These are phyloP conservation scores for Callipepla squamata DNA, from an alignment of 2,113 vertebrate genomes.

Conservation along the genomic window DNA sequence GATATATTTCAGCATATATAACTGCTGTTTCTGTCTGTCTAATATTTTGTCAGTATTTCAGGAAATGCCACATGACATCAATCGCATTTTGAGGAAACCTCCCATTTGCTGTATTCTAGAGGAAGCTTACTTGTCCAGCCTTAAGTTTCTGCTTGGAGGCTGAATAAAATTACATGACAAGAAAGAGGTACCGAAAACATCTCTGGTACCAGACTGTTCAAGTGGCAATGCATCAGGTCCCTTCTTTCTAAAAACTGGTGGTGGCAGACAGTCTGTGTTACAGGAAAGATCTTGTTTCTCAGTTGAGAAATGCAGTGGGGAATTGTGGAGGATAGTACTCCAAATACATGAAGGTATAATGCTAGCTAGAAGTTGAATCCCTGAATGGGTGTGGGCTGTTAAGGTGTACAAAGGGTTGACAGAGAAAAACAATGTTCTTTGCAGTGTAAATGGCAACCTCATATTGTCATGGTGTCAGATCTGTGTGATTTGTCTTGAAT, in stretches of 20 bases:
- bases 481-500: neutral
- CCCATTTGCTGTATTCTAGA: neutral
- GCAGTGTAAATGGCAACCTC: neutral
- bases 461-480: neutral
- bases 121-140: neutral
- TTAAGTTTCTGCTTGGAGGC: neutral
- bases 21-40: neutral
- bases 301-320: neutral
- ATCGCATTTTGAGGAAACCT: neutral
- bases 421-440: neutral
- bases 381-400: neutral
- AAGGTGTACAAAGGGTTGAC: neutral
- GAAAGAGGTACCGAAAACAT: neutral
- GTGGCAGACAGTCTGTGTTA: neutral
- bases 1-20: neutral
- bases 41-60: constrained; percentile 32
- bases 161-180: neutral
- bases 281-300: neutral
- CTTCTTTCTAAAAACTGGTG: neutral
- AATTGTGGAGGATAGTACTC: neutral
- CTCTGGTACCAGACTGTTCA: neutral
- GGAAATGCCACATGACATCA: neutral
- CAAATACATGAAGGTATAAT: neutral
- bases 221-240: neutral
- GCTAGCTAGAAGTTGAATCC: neutral